A percentile compares a stretch with the other conserved stretches of the same genome.
phyloP scores from a whole-genome alignment of 2,113 vertebrate species.

The Trogon melanurus region DNA sequence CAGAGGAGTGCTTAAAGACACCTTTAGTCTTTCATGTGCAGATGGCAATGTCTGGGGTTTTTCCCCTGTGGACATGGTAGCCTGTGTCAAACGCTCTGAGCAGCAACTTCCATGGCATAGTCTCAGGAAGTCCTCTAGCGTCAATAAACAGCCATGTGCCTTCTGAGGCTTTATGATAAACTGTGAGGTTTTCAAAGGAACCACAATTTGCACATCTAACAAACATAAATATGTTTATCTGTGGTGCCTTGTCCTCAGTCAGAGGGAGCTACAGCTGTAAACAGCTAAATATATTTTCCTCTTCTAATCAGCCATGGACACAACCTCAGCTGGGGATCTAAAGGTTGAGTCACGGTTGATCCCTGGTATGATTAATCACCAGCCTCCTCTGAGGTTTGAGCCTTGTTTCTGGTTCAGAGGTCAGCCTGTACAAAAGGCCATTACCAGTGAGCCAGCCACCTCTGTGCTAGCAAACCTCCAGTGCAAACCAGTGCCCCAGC shows the following conservation, averaged over 20 bases:
- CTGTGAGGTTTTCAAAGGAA: conserved; percentile 38
- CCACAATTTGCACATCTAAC: conserved; percentile 60
- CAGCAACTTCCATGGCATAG: background rate
- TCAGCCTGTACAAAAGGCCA: background rate
- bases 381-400: background rate
- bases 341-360: background rate
- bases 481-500: background rate
- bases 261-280: conserved; percentile 22
- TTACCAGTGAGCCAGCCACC: background rate
- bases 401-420: conserved; percentile 29
- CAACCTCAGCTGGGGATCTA: conserved; percentile 36
- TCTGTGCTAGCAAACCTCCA: background rate
- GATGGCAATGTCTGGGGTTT: background rate
- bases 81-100: background rate
- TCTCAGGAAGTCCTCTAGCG: background rate
- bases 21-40: conserved; percentile 10
- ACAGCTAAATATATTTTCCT: conserved; percentile 22
- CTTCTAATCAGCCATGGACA: conserved; percentile 11
- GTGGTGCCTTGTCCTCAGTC: conserved; percentile 9
- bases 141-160: conserved; percentile 29
- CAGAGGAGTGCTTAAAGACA: conserved; percentile 12
- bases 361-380: conserved; percentile 31
- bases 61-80: background rate
- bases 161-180: conserved; percentile 32
- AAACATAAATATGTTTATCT: conserved; percentile 46